phyloP scores from a whole-genome alignment of 2,113 vertebrate genomes.

The Thunnus thynnus region DNA sequence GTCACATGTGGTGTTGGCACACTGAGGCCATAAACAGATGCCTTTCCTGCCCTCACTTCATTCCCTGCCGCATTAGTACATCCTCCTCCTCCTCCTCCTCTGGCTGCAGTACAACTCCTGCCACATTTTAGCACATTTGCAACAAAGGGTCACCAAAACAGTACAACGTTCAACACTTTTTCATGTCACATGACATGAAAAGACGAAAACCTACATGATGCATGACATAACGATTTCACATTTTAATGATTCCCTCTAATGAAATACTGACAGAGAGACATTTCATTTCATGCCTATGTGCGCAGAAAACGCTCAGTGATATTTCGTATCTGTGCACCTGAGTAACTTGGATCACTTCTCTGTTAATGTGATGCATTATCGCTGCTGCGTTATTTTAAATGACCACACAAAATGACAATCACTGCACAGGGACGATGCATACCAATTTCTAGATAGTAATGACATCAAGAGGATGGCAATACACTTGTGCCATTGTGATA shows the following conservation, averaged over 20 bases:
- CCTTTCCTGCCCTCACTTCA: conserved; percentile 56
- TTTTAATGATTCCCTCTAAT: conserved; percentile 43
- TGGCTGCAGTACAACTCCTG: conserved; percentile 2
- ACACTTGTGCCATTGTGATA: conserved; percentile 2
- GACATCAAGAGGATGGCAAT: background rate
- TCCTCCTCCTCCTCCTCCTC: conserved; percentile 47
- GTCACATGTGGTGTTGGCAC: conserved; percentile 76
- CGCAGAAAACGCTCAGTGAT: background rate
- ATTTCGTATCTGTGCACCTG: conserved; percentile 17
- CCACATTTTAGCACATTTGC: conserved; percentile 39
- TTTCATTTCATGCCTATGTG: background rate
- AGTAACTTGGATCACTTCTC: background rate
- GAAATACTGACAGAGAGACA: background rate
- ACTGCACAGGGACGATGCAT: background rate
- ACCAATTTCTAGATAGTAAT: background rate
- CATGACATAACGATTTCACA: background rate
- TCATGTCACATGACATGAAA: background rate
- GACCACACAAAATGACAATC: background rate
- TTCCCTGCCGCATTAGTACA: conserved; percentile 47
- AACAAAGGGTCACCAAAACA: conserved; percentile 4
- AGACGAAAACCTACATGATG: background rate
- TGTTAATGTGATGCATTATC: conserved; percentile 3
- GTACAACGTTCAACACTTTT: background rate
- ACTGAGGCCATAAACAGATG: conserved; percentile 75
- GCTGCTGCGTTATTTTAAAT: conserved; percentile 8